Percentiles rank a stretch among this genome's conserved stretches.
phyloP scores from a whole-genome alignment of 2,888 invertebrate genomes.

The Hybos culiciformis region DNA sequence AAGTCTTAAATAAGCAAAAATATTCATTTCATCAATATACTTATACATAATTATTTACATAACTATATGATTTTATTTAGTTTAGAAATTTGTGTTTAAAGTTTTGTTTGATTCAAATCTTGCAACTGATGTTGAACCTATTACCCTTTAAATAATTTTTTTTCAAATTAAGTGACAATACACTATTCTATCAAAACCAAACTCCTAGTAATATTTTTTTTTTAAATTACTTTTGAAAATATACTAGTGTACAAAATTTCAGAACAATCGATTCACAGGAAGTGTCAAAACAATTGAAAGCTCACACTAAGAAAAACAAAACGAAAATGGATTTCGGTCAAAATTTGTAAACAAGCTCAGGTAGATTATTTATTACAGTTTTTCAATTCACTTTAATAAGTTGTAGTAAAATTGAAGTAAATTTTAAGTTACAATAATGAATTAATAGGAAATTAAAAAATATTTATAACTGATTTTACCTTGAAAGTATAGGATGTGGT shows the following conservation, averaged over 20 bases:
- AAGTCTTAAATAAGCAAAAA: conserved; percentile 32
- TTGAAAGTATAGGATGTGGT: conserved; percentile 66
- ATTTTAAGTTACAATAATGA: not conserved
- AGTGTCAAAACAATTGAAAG: too few species aligned
- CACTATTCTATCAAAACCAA: too few species aligned
- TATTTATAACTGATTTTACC: conserved; percentile 17
- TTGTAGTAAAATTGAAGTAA: not conserved
- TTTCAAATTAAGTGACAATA: too few species aligned
- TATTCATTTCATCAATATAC: not conserved
- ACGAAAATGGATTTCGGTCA: too few species aligned
- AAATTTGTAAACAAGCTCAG: too few species aligned
- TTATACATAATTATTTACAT: not conserved
- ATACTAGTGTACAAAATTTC: too few species aligned
- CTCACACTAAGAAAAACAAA: too few species aligned
- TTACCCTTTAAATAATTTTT: too few species aligned
- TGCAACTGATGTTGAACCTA: not conserved
- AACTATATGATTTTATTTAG: not conserved
- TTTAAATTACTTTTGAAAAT: too few species aligned
- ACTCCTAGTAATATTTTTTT: too few species aligned
- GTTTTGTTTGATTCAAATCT: not conserved
- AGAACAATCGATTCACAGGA: too few species aligned
- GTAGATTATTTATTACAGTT: not conserved
- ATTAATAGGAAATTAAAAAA: not conserved
- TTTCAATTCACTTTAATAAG: not conserved
- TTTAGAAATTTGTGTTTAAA: not conserved